Evolutionary conservation across 2,797 vertebrate species (phyloP), one percentile per base, ranked within the genome.

Genomic region (Melanotaenia trifasciata): DNA sequence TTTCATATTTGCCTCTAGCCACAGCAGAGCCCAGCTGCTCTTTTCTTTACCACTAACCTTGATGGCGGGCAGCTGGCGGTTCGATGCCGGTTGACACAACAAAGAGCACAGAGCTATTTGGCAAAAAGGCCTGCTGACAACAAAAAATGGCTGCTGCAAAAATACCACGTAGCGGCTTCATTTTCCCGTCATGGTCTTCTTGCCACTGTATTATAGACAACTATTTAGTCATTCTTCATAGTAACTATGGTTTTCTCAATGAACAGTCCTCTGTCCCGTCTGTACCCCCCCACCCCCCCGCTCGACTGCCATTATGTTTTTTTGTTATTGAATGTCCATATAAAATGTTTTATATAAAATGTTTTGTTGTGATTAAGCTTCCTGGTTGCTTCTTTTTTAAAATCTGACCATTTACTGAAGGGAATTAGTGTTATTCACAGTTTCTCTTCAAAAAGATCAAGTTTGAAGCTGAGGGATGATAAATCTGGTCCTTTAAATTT

Each of bases 281-380:
- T 88, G 58, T 84, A 84, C 75, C 82, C 84, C 28, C 28, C 28
- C 28, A 4, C 28, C 28, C 28, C 28, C 4, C 4, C 81, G 84
- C 82, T 93, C 93, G 90, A 94, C 91, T 94, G 93, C 93, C 94
- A 92, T 92, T 90, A 86, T 90, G 86, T 87, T 92, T 87, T 86
- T 92, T 95, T 93, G 92, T 95, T 93, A 94, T 93, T 95, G 93
- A 94, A 94, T 95, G 93, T 94, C 92, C 92, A 94, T 94, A 94
- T 94, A 92, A 94, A 94, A 89, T 90, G 94, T 94, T 95, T 95
- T 94, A 92, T 93, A 94, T 93, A 93, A 92, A 93, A 90, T 80
- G 81, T 93, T 93, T 89, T 90, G 91, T 94, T 92, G 89, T 94
- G 90, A 89, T 79, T 58, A 45, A 73, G 80, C 70, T 73, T 70